Percentiles rank a stretch among this genome's conserved stretches.
These are phyloP conservation scores for Phrynocephalus guinanensis DNA, from an alignment of 2,797 vertebrate genomes.

Conservation along the genomic window DNA sequence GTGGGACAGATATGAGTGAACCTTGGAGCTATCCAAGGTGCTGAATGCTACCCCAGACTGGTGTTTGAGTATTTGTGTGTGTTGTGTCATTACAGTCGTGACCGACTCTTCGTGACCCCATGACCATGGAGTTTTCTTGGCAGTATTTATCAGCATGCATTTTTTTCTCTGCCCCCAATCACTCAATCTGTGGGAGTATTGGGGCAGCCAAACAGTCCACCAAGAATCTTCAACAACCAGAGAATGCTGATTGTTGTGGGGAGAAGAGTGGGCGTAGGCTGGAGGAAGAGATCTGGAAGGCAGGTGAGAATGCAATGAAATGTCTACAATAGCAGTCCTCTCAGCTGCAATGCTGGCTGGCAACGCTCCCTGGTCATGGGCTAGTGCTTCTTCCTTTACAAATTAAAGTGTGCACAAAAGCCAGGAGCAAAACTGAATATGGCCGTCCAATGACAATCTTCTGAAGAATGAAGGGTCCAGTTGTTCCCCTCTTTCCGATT, in stretches of 20 bases:
- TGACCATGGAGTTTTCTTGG: no score
- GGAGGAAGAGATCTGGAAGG: background rate
- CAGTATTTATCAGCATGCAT: no score
- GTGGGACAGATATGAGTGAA: no score
- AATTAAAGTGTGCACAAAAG: background rate
- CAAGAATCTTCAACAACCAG: background rate
- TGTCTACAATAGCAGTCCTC: background rate
- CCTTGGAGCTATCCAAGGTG: no score
- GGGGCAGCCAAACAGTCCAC: no score
- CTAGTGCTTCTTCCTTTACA: background rate
- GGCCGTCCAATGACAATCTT: background rate
- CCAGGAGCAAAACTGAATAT: background rate
- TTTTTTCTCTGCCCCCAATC: no score
- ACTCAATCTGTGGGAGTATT: no score
- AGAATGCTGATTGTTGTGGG: background rate
- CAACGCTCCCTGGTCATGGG: no score
- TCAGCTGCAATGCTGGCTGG: background rate
- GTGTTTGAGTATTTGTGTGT: no score
- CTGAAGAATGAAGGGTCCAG: accelerated
- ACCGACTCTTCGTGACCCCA: no score
- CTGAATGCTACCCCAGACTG: no score
- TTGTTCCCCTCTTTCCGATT: background rate
- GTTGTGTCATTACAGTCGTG: no score
- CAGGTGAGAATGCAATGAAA: background rate
- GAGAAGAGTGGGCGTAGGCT: background rate